Evolutionary conservation across 1,140 invertebrate species (phyloP), one percentile per base, ranked within the genome.

Genomic region (Grapholita molesta): DNA sequence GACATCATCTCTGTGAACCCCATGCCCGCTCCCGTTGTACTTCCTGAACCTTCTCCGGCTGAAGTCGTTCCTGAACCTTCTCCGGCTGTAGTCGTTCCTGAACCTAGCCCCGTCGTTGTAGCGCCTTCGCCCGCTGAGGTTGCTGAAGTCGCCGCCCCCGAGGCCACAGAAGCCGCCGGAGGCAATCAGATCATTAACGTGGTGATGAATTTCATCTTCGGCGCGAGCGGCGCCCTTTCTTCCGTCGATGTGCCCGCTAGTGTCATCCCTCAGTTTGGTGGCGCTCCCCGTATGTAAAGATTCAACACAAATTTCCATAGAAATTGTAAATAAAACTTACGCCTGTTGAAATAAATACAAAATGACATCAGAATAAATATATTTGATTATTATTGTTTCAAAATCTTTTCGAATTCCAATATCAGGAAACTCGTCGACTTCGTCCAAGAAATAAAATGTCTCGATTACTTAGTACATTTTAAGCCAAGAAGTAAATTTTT

Each of bases 171-270:
- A 12, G 21, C 21, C 5, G 11, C 11, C 6, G 24, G 21, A 12
- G 30, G 64, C 30, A 38, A 25, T 12, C 55, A 61, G 55, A 61
- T 61, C 25, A 61, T 61, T 25, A 61, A 61, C 28, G 55, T 61
- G 24, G 32, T 61, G 12, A 11, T 61, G 55, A 61, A 15, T 25
- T 61, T 61, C 28, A 30, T 61, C 55, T 61, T 61, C 28, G 55
- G 55, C 28, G 25, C 24, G 1, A 30, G 7, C 25, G 55, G 55
- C 28, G 15, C 55, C 6, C 7, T 61, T 1, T 61, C 55, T n/a
- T 61, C 55, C 12, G 55, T 61, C 4, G 55, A 61, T 5, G 25
- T 61, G 6, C 55, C 55, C 9, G 12, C 24, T 15, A n/a, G 18
- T 5, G 12, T 28, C 25, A 15, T 61, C n/a, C 24, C 24, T n/a